Conservation (phyloP, 2,113 vertebrate genomes). For the Prionailurus viverrinus region DNA sequence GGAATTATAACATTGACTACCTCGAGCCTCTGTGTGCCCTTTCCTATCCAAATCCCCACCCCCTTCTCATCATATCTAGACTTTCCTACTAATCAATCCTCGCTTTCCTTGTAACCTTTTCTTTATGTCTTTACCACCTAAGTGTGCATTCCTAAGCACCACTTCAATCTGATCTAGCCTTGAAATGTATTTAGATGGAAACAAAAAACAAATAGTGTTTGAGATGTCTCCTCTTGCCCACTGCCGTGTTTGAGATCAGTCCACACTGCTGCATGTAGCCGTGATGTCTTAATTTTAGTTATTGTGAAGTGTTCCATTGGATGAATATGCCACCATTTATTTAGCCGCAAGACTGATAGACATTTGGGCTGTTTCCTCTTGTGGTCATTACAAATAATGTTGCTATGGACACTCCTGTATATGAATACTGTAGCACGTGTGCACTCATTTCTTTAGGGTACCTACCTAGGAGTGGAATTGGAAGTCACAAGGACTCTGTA, state of each 20-base stretch:
- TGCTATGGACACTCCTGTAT: background rate
- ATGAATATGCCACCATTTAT: background rate
- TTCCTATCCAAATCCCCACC: background rate
- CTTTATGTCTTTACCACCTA: background rate
- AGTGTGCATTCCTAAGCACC: background rate
- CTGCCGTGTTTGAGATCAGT: background rate
- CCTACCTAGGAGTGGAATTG: background rate
- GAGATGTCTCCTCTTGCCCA: background rate
- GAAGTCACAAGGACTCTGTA: background rate
- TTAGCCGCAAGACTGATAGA: background rate
- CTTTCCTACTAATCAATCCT: background rate
- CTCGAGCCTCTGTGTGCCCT: background rate
- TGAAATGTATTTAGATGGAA: constrained; percentile 16
- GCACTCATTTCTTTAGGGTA: background rate
- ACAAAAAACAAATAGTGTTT: background rate
- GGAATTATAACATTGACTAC: background rate
- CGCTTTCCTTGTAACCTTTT: background rate
- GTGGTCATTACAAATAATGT: background rate
- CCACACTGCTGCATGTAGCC: background rate
- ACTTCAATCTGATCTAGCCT: background rate
- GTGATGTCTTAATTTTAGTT: background rate
- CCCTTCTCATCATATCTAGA: background rate
- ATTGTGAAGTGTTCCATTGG: background rate
- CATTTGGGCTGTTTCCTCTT: background rate
- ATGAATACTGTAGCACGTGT: background rate